Evolutionary conservation across 1,140 invertebrate species (phyloP).

Genomic region (Linepithema humile): DNA sequence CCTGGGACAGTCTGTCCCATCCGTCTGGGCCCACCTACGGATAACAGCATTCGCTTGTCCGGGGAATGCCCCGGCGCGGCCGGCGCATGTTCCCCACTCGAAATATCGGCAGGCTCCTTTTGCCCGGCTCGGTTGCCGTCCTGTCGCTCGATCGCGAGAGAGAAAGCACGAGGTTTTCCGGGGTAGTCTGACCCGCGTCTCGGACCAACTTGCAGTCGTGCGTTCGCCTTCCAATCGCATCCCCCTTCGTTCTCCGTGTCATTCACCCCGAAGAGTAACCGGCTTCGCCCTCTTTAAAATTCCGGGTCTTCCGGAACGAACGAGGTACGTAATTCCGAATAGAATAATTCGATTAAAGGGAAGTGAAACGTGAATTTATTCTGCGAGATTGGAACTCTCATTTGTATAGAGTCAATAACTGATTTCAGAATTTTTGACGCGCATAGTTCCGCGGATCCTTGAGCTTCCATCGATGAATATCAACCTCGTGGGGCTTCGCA

Average conservation of each 20-base stretch:
- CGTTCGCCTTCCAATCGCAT: neutral
- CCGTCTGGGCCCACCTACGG: conserved; percentile 78
- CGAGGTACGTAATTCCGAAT: neutral
- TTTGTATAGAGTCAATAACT: neutral
- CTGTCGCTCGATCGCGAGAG: neutral
- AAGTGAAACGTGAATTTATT: neutral
- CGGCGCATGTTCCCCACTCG: too few relatives aligned
- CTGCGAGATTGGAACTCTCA: neutral
- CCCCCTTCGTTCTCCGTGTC: neutral
- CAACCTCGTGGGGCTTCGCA: neutral
- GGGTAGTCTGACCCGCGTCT: neutral
- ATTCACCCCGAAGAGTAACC: neutral
- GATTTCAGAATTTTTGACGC: neutral
- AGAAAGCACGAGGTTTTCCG: neutral
- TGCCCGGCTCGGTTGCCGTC: too few relatives aligned
- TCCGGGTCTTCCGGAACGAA: neutral
- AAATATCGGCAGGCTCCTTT: neutral
- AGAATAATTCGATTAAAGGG: neutral
- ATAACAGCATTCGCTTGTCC: conserved; percentile 48
- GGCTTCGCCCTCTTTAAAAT: neutral
- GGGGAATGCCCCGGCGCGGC: neutral
- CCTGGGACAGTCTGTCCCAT: conserved; percentile 80
- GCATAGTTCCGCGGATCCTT: neutral
- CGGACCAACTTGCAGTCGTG: neutral
- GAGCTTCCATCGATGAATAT: neutral